Percentiles rank a stretch among this genome's conserved stretches.
phyloP scores from a whole-genome alignment of 2,113 vertebrate genomes.

The Pachycephala philippinensis region DNA sequence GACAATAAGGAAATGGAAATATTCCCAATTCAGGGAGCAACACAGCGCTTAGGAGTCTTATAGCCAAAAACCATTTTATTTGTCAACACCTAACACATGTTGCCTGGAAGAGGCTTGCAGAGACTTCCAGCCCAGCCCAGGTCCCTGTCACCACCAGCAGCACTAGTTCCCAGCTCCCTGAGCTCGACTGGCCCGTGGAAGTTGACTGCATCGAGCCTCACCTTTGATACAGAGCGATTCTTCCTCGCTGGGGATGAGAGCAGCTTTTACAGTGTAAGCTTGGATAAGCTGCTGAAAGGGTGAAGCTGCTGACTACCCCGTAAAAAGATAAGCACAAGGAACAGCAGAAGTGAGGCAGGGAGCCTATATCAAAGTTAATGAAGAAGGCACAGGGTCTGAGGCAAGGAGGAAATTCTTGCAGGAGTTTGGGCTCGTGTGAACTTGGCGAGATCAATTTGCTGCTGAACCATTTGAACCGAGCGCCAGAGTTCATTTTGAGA shows the following conservation, averaged over 20 bases:
- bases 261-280: not conserved
- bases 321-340: constrained; percentile 21
- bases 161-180: not conserved
- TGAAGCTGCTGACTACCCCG: not conserved
- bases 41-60: fast-evolving
- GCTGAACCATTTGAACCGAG: constrained; percentile 34
- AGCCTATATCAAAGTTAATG: constrained; percentile 30
- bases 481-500: not conserved
- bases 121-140: not conserved
- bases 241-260: not conserved
- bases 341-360: constrained; percentile 41
- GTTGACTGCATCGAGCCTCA: not conserved
- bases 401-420: constrained; percentile 20
- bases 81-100: fast-evolving
- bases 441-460: constrained; percentile 15
- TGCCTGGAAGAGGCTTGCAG: not conserved
- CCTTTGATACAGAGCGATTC: not conserved
- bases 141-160: not conserved
- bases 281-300: not conserved
- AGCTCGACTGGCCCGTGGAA: not conserved
- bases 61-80: fast-evolving
- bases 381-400: constrained; percentile 11
- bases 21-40: not conserved
- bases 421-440: constrained; percentile 17
- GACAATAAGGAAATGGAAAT: not conserved